Evolutionary conservation across 2,113 vertebrate species (phyloP), one percentile per base, ranked within the genome.

Genomic region (Syrrhaptes paradoxus): DNA sequence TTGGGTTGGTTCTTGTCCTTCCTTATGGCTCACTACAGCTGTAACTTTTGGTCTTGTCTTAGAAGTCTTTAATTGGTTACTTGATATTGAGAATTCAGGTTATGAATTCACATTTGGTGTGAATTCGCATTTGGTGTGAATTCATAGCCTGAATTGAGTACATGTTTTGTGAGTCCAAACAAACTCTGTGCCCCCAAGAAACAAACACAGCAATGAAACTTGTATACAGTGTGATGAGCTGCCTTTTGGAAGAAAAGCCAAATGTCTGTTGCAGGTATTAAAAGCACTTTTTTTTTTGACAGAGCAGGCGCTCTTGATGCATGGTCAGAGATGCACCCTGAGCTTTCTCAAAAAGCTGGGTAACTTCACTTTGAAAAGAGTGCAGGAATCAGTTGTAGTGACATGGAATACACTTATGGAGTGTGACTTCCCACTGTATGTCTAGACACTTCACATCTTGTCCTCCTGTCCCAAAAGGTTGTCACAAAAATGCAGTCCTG

Each of bases 211-310:
- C 19, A 5, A 5, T 61, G 34, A 77, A 85, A 26, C 11, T 80
- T 80, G 18, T 13, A 15, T 54, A 8, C 13, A 14, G 18, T 38
- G 38, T 34, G 26, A 52, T 65, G 13, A 65, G 15, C 31, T 65
- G 41, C 28, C 11, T 62, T 90, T 85, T 52, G 65, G 34, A 75
- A 68, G 38, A 81, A 78, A 75, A 85, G 26, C 14, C 43, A 78
- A 25, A 34, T 63, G 13, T 9, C 11, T 28, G 11, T n/a, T 0
- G 0, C 19, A 52, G 17, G n/a, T 78, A 52, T 55, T 77, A 72
- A 52, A 84, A 71, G 3, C 2, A 1, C 6, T 77, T 41, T 92
- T 61, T 41, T 1, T 0, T 75, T 41, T 41, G 41, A 41, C 38
- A 81, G 34, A 72, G 49, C 6, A 9, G 41, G 13, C 5, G 10